Conservation (phyloP, 2,797 vertebrate species). For the Cirrhinus mrigala region DNA sequence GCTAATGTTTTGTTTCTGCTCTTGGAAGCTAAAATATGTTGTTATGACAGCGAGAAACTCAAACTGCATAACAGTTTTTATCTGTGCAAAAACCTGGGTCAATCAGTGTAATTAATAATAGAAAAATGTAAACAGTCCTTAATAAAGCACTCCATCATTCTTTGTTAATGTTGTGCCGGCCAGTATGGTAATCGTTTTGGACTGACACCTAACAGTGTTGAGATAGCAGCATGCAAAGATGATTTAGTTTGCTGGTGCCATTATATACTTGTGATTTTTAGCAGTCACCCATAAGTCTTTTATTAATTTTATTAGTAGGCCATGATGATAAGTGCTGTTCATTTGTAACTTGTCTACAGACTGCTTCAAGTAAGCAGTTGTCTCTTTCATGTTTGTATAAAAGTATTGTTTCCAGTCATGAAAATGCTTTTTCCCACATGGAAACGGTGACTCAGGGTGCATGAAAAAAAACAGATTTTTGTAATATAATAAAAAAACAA, state of each 20-base stretch:
- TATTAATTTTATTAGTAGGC: not conserved
- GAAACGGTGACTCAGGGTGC: not conserved
- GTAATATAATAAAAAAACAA: not conserved
- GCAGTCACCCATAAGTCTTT: not conserved
- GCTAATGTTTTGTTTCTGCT: conserved; percentile 28
- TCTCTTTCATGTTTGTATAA: conserved; percentile 2
- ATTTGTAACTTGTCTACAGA: not conserved
- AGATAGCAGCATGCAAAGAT: not conserved
- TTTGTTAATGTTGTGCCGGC: not conserved
- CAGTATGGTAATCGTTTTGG: not conserved
- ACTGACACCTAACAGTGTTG: not conserved
- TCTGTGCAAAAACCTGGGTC: conserved; percentile 15
- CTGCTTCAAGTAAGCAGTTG: not conserved
- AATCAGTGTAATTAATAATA: conserved; percentile 9
- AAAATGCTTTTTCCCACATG: not conserved
- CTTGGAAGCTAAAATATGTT: conserved; percentile 41
- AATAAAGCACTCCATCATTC: not conserved
- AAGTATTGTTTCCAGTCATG: not conserved
- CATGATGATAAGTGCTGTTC: not conserved
- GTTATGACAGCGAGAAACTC: conserved; percentile 43
- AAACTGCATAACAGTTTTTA: conserved; percentile 22
- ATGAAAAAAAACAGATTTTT: conserved; percentile 22
- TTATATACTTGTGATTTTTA: not conserved
- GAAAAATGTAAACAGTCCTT: not conserved
- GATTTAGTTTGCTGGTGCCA: not conserved